Evolutionary conservation across 2,113 vertebrate species (phyloP), one percentile per base, ranked within the genome.

Genomic region (Brachionichthys hirsutus): DNA sequence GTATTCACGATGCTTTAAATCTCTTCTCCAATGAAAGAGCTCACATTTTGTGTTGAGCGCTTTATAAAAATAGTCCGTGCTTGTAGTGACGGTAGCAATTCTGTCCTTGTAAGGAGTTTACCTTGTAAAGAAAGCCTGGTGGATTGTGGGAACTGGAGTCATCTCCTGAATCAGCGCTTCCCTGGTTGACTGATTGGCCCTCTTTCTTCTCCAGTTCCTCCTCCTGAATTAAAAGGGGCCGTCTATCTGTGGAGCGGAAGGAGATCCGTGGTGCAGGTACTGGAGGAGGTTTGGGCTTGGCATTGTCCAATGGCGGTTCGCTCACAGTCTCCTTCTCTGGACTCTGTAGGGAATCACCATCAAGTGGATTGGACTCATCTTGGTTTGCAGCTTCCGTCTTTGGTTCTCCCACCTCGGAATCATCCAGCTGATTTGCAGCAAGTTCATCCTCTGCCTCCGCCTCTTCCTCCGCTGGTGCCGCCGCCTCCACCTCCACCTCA

Each of bases 71-170:
- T 30, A 6, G 24, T 30, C 24, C 8, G 24, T 30, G 24, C 24
- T 30, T 30, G 24, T 8, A 30, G 24, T 30, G 8, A 30, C 24
- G n/a, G n/a, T 30, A 30, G 24, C 8, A 30, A 30, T 30, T 4
- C 24, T 8, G 36, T 38, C 8, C 9, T 38, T 9, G 24, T 30
- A 30, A 30, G 8, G 0, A 12, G 30, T 18, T 19, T 70, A 91
- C 89, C 88, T 88, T 86, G 63, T 80, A 83, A 2, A 88, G 73
- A 41, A 89, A 85, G 10, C 78, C 84, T 48, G 85, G 79, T 54
- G 83, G 85, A 70, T 52, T 61, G 5, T 59, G 12, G 36, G 57
- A 43, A 44, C 17, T 50, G 5, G 54, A 61, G 40, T 80, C 82
- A 0, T 75, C 61, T 50, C 3, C 50, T 7, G 49, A 30, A 19